Percentiles rank a stretch among this genome's conserved stretches.
These are phyloP conservation scores for Hozukius guyotensis DNA, from an alignment of 2,797 vertebrate species.

Conservation along the genomic window DNA sequence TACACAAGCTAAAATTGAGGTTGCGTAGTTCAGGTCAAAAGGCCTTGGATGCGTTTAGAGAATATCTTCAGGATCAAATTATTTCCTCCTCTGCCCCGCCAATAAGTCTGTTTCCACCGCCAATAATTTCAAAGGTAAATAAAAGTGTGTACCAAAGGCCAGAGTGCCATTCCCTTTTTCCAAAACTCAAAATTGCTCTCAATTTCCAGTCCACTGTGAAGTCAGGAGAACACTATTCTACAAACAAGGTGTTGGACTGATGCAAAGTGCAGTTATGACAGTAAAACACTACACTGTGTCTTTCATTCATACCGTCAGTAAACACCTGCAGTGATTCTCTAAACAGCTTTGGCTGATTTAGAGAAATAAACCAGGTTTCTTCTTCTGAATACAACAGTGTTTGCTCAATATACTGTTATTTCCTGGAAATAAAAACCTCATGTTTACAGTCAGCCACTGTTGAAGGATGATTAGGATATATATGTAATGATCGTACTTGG, in stretches of 20 bases:
- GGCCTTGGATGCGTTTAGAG: slow-evolving; percentile 1
- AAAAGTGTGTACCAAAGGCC: slow-evolving; percentile 46
- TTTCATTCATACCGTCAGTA: slow-evolving; percentile 4
- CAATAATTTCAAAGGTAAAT: slow-evolving; percentile 47
- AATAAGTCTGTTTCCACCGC: slow-evolving; percentile 26
- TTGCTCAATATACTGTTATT: slow-evolving; percentile 30
- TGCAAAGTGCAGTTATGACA: neutral
- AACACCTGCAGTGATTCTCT: slow-evolving; percentile 26
- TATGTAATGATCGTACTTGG: neutral
- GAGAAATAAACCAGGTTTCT: slow-evolving; percentile 36
- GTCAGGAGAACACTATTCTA: slow-evolving; percentile 1
- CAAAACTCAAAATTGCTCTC: slow-evolving; percentile 29
- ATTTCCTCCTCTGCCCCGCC: slow-evolving; percentile 16
- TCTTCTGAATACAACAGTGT: slow-evolving; percentile 19
- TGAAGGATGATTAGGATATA: slow-evolving; percentile 32
- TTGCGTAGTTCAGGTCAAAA: slow-evolving; percentile 29
- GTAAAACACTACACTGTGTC: neutral
- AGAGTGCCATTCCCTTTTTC: slow-evolving; percentile 7
- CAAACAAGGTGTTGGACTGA: slow-evolving; percentile 6
- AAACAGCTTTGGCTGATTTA: slow-evolving; percentile 52
- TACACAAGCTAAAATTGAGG: slow-evolving; percentile 20
- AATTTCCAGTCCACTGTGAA: slow-evolving; percentile 21
- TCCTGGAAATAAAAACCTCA: slow-evolving; percentile 17
- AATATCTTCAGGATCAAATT: slow-evolving; percentile 33
- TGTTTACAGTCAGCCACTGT: slow-evolving; percentile 29